Percentiles rank a stretch among this genome's conserved stretches.
Evolutionary conservation across 2,113 vertebrate species (phyloP).

Genomic region (Manacus vitellinus): DNA sequence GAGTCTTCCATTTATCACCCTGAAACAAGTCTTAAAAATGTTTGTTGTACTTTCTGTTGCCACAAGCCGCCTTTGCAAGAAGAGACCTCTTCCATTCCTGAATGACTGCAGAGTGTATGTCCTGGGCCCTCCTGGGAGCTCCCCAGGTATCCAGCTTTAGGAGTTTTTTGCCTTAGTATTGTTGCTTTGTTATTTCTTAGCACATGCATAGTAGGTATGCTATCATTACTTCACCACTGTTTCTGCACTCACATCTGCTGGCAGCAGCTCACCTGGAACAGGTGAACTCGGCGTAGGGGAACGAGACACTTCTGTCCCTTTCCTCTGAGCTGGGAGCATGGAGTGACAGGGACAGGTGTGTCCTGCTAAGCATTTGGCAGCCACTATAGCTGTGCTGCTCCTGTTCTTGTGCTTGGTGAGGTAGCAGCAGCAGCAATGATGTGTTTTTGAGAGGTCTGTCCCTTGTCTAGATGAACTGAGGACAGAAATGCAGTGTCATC

Average conservation of each 20-base stretch:
- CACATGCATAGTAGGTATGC: neutral
- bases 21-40: neutral
- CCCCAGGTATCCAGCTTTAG: neutral
- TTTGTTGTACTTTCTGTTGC: neutral
- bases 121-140: neutral
- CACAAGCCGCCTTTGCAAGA: neutral
- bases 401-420: neutral
- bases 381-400: fast-evolving
- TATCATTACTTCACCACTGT: neutral
- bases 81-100: neutral
- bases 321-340: neutral
- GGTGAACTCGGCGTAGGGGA: neutral
- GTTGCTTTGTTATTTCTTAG: neutral
- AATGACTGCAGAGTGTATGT: neutral
- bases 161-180: neutral
- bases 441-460: neutral
- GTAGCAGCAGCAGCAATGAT: fast-evolving
- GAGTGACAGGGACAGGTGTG: neutral
- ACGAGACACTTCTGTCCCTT: neutral
- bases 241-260: neutral
- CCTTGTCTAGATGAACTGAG: neutral
- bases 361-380: neutral
- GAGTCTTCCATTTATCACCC: neutral
- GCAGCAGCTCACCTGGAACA: neutral
- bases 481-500: neutral